Base-by-base conservation (phyloP, 2,113 vertebrate genomes). In the Vulpes vulpes region DNA sequence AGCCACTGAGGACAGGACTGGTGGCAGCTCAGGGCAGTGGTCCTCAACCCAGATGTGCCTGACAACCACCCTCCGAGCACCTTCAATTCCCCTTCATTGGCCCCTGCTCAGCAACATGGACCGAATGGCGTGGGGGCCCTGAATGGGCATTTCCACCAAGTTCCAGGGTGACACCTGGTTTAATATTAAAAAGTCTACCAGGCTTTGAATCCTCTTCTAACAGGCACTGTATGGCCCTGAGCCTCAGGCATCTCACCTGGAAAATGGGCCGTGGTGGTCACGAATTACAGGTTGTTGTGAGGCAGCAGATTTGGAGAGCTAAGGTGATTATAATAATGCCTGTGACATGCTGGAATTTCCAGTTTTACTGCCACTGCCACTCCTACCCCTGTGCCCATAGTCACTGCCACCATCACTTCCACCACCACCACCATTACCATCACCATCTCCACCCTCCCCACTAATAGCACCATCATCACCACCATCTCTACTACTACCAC, bases 401-500 rank as follows among this genome's bases (percentile, higher is more conserved):
- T 23, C 17, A 11, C 8, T 38, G 38, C 27, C 57, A 2, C 4
- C 30, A n/a, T 0, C 55, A 78, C 3, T 19, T 12, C 0, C 11
- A 49, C 1, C 12, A 49, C 6, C 22, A 35, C 6, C 57, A 38
- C 22, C 4, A 25, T 17, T 25, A 51, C 0, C 51, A 35, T 0
- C 57, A 20, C 38, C 64, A 69, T 5, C 16, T 55, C 5, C 79
- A 73, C 5, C 1, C 23, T 5, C 8, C 32, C 20, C 22, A 60
- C 27, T 15, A 51, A 22, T 10, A 74, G 0, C 20, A 91, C 27
- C 22, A 4, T n/a, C 38, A 9, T 14, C 35, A 60, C 1, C 65
- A 25, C 0, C 8, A 38, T 51, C 27, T 11, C 0, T 11, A 69
- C 8, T 11, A 8, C 12, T 19, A 71, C 6, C 62, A 81, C 0